These are phyloP conservation scores for Ormyrus labotus DNA, from an alignment of 2,888 invertebrate genomes.

Conservation along the genomic window DNA sequence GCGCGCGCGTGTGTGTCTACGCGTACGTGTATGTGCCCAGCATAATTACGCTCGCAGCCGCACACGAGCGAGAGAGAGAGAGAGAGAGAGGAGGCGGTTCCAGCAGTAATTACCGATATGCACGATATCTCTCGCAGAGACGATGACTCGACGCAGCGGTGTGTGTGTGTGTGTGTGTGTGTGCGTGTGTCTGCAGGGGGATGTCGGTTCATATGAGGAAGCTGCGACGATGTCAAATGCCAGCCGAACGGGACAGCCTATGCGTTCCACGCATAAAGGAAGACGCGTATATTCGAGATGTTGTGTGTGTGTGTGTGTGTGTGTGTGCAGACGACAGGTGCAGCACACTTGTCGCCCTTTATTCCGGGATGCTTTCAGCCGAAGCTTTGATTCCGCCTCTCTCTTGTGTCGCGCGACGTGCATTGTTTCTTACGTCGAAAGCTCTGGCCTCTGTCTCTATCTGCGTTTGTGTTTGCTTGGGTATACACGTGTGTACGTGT, in stretches of 20 bases:
- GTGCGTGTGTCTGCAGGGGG: not conserved
- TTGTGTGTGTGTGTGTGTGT: not conserved
- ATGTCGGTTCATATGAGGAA: too few relatives aligned
- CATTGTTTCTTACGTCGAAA: slow-evolving; percentile 15
- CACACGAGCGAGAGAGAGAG: not conserved
- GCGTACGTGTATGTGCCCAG: slow-evolving; percentile 8
- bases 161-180: not conserved
- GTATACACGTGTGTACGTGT: too few relatives aligned
- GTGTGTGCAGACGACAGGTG: slow-evolving; percentile 9
- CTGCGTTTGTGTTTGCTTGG: too few relatives aligned
- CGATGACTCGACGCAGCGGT: not conserved
- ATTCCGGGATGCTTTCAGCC: slow-evolving; percentile 17
- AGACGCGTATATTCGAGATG: too few relatives aligned
- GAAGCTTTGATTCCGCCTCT: not conserved
- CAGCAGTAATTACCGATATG: slow-evolving; percentile 46
- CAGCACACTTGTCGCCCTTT: slow-evolving; percentile 15
- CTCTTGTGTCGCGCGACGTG: not conserved
- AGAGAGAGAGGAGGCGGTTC: not conserved
- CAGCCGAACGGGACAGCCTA: not conserved
- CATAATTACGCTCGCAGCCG: slow-evolving; percentile 34
- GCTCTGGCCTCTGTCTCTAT: too few relatives aligned
- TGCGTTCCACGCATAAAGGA: too few relatives aligned
- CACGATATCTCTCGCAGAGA: slow-evolving; percentile 21
- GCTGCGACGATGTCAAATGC: slow-evolving; percentile 6
- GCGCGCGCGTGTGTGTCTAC: not conserved